Percentiles rank a stretch among this genome's conserved stretches.
phyloP scores from a whole-genome alignment of 2,888 invertebrate genomes.

The Synanthedon andrenaeformis region DNA sequence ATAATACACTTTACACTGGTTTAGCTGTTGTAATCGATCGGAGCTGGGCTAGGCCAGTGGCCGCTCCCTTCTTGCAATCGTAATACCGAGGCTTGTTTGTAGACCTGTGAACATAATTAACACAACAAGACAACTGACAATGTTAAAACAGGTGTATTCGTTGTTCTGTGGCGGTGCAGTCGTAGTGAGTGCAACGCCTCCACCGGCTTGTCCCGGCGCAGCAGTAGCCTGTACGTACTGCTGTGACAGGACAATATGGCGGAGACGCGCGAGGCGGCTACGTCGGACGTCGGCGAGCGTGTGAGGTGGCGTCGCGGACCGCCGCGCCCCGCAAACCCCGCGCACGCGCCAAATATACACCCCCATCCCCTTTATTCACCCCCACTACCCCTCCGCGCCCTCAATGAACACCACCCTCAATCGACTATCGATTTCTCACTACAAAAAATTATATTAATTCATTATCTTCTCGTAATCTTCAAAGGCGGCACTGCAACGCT shows the following conservation, averaged over 20 bases:
- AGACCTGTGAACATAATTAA: constrained; percentile 27
- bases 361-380: constrained; percentile 13
- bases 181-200: constrained; percentile 34
- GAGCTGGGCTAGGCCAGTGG: constrained; percentile 6
- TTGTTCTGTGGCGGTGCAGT: constrained; percentile 2
- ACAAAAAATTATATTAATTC: constrained; percentile 31
- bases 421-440: constrained; percentile 60
- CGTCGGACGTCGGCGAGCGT: constrained; percentile 62
- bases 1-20: constrained; percentile 9
- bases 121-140: constrained; percentile 8
- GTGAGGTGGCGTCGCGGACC: constrained; percentile 61
- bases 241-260: constrained; percentile 99
- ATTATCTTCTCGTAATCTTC: constrained; percentile 15
- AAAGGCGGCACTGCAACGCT: background rate
- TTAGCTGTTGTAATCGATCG: constrained; percentile 7
- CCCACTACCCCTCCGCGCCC: constrained; percentile 33
- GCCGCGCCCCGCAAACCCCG: constrained; percentile 54
- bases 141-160: background rate
- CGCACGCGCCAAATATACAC: constrained; percentile 37
- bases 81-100: constrained; percentile 1
- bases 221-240: constrained; percentile 91
- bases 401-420: constrained; percentile 58
- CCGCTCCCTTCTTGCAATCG: constrained; percentile 8
- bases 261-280: constrained; percentile 64
- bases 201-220: constrained; percentile 86